Evolutionary conservation across 2,797 vertebrate genomes (phyloP), one percentile per base, ranked within the genome.

Genomic region (Sebastes steindachneri): DNA sequence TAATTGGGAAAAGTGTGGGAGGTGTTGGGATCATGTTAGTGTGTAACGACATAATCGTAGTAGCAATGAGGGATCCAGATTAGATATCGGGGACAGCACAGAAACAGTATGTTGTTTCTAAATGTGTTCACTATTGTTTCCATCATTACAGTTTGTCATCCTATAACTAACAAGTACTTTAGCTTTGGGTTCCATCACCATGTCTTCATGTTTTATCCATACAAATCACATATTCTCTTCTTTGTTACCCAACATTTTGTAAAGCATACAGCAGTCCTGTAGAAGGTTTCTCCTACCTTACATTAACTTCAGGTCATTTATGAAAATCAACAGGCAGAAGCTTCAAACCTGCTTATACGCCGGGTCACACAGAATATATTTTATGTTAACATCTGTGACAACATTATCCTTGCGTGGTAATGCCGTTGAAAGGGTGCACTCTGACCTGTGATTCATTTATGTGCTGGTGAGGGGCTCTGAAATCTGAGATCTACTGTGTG

Each of bases 1-100:
- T 73, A 68, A 83, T 70, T 82, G 35, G 54, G 29, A n/a, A 29
- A 53, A 33, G 33, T 51, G 63, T 62, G 26, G 64, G 64, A 70
- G 37, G 21, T 41, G 62, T 35, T 33, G 45, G 35, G 26, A 35
- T 78, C 55, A 64, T 58, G 59, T 54, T 26, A 69, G 58, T 19
- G 25, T 64, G 48, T 19, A 68, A 51, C 9, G 1, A 19, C 53
- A 25, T n/a, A 2, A 51, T 41, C 23, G 26, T 5, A 21, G 12
- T 15, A 21, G 41, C 41, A 14, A 33, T 21, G 17, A 15, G 62
- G n/a, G 5, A 48, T 68, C 12, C 48, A 64, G 28, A 62, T 63
- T 33, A 2, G 35, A 19, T n/a, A 29, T 12, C 6, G 19, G 21
- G 8, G 55, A 33, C 23, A n/a, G n/a, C 6, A 64, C 1, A 26